phyloP scores from a whole-genome alignment of 1,140 invertebrate species.

The Prorops nasuta region DNA sequence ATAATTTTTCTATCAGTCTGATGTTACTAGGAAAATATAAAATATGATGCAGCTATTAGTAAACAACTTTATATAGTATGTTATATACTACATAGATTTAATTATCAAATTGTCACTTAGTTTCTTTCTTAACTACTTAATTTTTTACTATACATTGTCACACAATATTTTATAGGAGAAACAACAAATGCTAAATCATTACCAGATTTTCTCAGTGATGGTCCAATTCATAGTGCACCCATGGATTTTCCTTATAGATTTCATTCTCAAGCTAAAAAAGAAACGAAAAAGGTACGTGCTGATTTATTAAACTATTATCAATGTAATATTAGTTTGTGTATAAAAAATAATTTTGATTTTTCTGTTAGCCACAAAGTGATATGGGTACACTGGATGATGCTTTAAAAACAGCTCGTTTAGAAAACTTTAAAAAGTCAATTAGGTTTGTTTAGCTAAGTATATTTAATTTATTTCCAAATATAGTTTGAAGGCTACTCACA shows the following conservation, averaged over 20 bases:
- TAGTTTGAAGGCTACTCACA: slow-evolving; percentile 5
- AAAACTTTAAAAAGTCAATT: slow-evolving; percentile 57
- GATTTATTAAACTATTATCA: too few relatives aligned
- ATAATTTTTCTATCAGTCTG: too few relatives aligned
- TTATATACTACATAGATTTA: too few relatives aligned
- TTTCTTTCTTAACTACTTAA: too few relatives aligned
- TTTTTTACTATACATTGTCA: too few relatives aligned
- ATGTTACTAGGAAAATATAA: background rate
- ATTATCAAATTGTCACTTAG: too few relatives aligned
- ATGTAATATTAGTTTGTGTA: too few relatives aligned
- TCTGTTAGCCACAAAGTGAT: slow-evolving; percentile 52
- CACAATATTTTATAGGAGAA: slow-evolving; percentile 33
- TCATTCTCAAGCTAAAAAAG: too few relatives aligned
- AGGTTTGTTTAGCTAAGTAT: slow-evolving; percentile 42
- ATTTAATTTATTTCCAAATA: slow-evolving; percentile 4
- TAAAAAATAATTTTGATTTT: slow-evolving; percentile 12
- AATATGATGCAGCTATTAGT: background rate
- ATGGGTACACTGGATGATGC: slow-evolving; percentile 62
- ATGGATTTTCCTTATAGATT: too few relatives aligned
- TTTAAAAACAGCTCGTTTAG: slow-evolving; percentile 55
- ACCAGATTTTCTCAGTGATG: slow-evolving; percentile 73
- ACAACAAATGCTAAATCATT: slow-evolving; percentile 62
- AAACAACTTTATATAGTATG: too few relatives aligned
- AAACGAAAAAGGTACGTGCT: too few relatives aligned
- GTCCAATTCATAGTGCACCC: slow-evolving; percentile 64